A percentile compares a stretch with the other conserved stretches of the same genome.
phyloP scores from a whole-genome alignment of 2,113 vertebrate species.

The Peromyscus maniculatus region DNA sequence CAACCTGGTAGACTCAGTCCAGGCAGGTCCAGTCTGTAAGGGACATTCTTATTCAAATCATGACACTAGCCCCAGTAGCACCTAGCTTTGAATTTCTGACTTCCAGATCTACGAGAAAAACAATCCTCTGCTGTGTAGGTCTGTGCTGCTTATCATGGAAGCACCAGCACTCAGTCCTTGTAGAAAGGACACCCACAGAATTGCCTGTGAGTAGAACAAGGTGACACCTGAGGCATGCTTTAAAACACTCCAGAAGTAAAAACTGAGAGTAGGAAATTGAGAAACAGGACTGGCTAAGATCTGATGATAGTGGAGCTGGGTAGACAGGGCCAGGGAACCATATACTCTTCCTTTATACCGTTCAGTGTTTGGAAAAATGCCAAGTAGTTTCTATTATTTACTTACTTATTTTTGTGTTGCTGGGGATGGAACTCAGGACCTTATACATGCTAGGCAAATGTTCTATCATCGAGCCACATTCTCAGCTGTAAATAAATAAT shows the following conservation, averaged over 20 bases:
- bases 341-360: not conserved
- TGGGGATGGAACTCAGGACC: not conserved
- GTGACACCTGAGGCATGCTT: slow-evolving; percentile 17
- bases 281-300: slow-evolving; percentile 5
- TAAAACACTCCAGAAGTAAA: slow-evolving; percentile 57
- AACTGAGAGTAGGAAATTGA: not conserved
- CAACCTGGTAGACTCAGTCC: too few relatives aligned
- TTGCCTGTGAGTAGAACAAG: not conserved
- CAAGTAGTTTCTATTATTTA: not conserved
- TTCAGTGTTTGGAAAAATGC: not conserved
- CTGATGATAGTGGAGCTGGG: not conserved
- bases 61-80: not conserved
- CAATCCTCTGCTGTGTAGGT: not conserved
- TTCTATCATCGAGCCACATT: not conserved
- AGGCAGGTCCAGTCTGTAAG: not conserved
- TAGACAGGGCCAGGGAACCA: not conserved
- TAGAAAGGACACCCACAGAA: not conserved
- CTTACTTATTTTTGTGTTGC: not conserved
- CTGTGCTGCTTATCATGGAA: not conserved
- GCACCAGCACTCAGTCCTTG: not conserved
- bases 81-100: not conserved
- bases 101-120: not conserved
- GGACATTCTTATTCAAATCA: not conserved
- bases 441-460: not conserved
- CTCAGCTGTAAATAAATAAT: not conserved